Conservation (phyloP, 2,888 invertebrate genomes). For the Tenthredo notha region DNA sequence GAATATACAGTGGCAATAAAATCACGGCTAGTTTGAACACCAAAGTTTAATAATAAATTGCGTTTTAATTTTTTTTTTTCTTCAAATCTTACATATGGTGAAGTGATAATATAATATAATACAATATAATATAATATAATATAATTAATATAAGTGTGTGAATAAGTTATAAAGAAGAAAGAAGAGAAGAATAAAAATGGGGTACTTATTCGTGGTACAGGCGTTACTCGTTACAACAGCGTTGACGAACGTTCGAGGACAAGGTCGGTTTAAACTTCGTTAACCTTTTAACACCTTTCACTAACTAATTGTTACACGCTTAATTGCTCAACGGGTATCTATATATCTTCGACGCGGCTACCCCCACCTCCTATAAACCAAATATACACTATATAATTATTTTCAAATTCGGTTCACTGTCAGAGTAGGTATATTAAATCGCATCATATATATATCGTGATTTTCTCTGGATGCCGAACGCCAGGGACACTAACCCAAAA, state of each 20-base stretch:
- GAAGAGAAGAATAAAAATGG: slow-evolving; percentile 8
- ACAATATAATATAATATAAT: background rate
- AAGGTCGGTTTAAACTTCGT: slow-evolving; percentile 49
- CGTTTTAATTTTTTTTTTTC: too few relatives aligned
- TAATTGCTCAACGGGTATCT: slow-evolving; percentile 2
- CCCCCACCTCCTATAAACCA: background rate
- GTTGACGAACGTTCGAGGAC: slow-evolving; percentile 43
- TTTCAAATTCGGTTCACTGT: background rate
- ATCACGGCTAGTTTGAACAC: background rate
- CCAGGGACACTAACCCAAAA: too few relatives aligned
- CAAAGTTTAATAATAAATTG: background rate
- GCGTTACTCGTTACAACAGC: slow-evolving; percentile 25
- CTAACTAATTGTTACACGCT: slow-evolving; percentile 40
- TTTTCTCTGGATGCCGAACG: too few relatives aligned
- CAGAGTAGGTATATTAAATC: too few relatives aligned
- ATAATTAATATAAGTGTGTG: background rate
- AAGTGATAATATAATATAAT: background rate
- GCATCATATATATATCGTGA: too few relatives aligned
- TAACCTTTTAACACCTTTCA: slow-evolving; percentile 45
- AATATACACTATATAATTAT: background rate
- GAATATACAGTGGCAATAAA: background rate
- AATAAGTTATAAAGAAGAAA: background rate
- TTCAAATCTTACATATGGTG: background rate
- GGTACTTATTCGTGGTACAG: slow-evolving; percentile 36
- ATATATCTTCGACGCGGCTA: background rate